These are phyloP conservation scores for Sebastes fasciatus DNA, from an alignment of 2,113 vertebrate species.

Conservation along the genomic window DNA sequence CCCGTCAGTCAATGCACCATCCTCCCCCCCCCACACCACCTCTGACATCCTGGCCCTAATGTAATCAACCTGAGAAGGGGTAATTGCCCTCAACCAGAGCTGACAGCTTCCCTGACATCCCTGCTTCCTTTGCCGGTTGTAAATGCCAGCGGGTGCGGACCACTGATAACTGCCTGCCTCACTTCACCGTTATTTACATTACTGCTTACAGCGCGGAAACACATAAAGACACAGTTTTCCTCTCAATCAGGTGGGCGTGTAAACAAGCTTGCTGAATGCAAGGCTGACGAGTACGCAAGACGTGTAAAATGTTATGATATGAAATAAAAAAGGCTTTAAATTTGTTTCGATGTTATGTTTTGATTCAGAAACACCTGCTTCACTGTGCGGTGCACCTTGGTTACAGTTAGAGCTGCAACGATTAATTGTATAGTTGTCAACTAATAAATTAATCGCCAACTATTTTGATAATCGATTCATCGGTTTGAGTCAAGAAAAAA, in stretches of 20 bases:
- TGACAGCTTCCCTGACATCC: constrained; percentile 87
- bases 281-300: not conserved
- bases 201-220: constrained; percentile 79
- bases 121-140: constrained; percentile 86
- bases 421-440: too few relatives aligned
- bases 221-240: constrained; percentile 62
- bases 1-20: constrained; percentile 76
- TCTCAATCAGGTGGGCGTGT: constrained; percentile 52
- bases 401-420: not conserved
- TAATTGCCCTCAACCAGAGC: constrained; percentile 87
- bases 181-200: constrained; percentile 84
- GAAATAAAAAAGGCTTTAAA: constrained; percentile 24
- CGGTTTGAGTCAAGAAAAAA: too few relatives aligned
- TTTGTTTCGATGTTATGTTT: constrained; percentile 5
- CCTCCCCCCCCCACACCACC: constrained; percentile 66
- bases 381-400: not conserved
- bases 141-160: constrained; percentile 84
- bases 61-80: constrained; percentile 86
- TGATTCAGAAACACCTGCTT: not conserved
- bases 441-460: too few relatives aligned
- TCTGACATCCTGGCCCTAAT: constrained; percentile 87
- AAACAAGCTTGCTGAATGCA: constrained; percentile 36
- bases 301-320: constrained; percentile 34
- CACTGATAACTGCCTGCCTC: constrained; percentile 82
- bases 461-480: too few relatives aligned